Base-by-base conservation (phyloP, 2,113 vertebrate species). In the Trogon melanurus region DNA sequence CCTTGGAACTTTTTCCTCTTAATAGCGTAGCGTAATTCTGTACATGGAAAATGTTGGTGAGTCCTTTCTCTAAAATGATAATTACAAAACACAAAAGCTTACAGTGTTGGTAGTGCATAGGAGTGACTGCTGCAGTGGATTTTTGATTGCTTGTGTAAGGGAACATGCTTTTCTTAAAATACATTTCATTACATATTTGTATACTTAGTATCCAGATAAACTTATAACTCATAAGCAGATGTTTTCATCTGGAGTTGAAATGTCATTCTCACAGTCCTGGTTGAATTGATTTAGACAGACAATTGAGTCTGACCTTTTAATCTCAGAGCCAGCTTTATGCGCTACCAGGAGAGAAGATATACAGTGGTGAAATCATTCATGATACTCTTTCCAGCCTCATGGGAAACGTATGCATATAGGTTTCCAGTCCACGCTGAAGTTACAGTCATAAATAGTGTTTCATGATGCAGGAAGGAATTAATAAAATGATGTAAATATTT, bases 231-330 rank as follows among this genome's bases (percentile, higher is more conserved):
- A 64, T 41, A 85, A 85, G 75, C 41, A 82, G 82, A 48, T 85
- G 1, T 73, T 88, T 90, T 95, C 6, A 60, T 67, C 51, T 67
- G 45, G 80, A 83, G 51, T 62, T 64, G 79, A 84, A 88, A 74
- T 78, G 29, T 45, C 64, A 27, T 82, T 86, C 82, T 88, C 64
- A 74, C 25, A 47, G 58, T 62, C 38, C 44, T 83, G 32, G 73
- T 17, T 80, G 56, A 74, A 83, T 81, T 8, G 6, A n/a, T 91
- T 76, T 51, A 88, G 85, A 64, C 47, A 85, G 74, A 71, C 47
- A 80, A 34, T 89, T 50, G 38, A 61, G 15, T 61, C 65, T 91
- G 81, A 88, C 67, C 74, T 95, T 92, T 91, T 80, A 64, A 74
- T 90, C 38, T 84, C 51, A 36, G 50, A 80, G 47, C 58, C 81